phyloP scores from a whole-genome alignment of 2,113 vertebrate genomes.

The Mystacornis crossleyi region DNA sequence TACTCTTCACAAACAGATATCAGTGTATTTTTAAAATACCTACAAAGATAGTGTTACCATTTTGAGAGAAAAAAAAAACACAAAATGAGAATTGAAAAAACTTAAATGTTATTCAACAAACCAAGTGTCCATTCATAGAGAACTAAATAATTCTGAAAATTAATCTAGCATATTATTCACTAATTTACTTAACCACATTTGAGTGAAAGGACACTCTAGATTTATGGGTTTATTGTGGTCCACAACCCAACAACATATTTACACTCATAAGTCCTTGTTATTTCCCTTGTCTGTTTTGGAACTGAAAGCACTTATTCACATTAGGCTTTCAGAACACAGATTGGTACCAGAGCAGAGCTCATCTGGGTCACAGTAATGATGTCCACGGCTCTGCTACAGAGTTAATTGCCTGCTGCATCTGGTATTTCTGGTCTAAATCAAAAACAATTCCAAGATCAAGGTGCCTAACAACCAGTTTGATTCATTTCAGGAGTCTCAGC shows the following conservation, averaged over 20 bases:
- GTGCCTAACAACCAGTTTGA: not conserved
- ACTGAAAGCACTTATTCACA: not conserved
- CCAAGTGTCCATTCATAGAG: not conserved
- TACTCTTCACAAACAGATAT: not conserved
- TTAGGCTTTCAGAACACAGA: not conserved
- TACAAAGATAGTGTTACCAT: not conserved
- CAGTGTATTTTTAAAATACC: not conserved
- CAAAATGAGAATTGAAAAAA: not conserved
- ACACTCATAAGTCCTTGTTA: not conserved
- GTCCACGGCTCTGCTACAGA: not conserved
- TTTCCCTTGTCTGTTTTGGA: not conserved
- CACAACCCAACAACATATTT: not conserved
- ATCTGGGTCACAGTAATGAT: not conserved
- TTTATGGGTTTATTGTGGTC: not conserved
- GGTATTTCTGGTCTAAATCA: not conserved
- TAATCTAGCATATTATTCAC: not conserved
- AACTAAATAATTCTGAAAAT: not conserved
- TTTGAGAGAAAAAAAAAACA: not conserved
- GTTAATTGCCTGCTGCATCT: not conserved
- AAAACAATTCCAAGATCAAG: not conserved
- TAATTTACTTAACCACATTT: not conserved
- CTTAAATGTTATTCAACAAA: not conserved
- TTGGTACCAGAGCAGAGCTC: not conserved
- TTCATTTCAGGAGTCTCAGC: not conserved
- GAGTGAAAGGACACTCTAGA: not conserved